A percentile compares a stretch with the other conserved stretches of the same genome.
These are phyloP conservation scores for Megalopta genalis DNA, from an alignment of 1,140 invertebrate genomes.

Conservation along the genomic window DNA sequence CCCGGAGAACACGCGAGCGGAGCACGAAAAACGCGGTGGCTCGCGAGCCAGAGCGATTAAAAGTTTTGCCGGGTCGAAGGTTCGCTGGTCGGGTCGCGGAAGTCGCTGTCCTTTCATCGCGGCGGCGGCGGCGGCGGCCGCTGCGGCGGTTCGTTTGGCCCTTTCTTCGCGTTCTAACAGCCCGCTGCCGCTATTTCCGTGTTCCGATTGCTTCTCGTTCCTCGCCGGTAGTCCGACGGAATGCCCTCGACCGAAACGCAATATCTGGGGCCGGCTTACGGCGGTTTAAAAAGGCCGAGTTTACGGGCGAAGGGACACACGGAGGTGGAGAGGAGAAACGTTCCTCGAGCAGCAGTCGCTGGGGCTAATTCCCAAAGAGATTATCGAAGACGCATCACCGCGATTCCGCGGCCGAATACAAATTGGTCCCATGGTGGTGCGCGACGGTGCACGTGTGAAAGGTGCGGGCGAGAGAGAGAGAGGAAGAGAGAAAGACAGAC, in stretches of 20 bases:
- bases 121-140: neutral
- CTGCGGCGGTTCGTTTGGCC: slow-evolving; percentile 4
- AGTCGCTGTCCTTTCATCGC: neutral
- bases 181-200: slow-evolving; percentile 41
- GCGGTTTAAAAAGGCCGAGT: too few relatives aligned
- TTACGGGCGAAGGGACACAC: neutral
- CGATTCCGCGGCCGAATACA: slow-evolving; percentile 65
- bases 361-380: slow-evolving; percentile 65
- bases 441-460: slow-evolving; percentile 29
- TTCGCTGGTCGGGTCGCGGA: slow-evolving; percentile 44
- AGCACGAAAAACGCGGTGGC: slow-evolving; percentile 8
- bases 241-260: too few relatives aligned
- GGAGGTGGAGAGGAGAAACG: neutral
- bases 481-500: too few relatives aligned
- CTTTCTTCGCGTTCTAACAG: slow-evolving; percentile 32
- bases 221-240: too few relatives aligned
- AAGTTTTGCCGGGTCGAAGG: slow-evolving; percentile 45
- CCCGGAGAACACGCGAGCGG: too few relatives aligned
- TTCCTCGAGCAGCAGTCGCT: slow-evolving; percentile 28
- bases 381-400: slow-evolving; percentile 68
- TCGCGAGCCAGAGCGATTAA: slow-evolving; percentile 51
- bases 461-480: neutral
- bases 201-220: slow-evolving; percentile 6
- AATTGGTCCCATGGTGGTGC: slow-evolving; percentile 68
- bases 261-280: too few relatives aligned